phyloP scores from a whole-genome alignment of 2,113 vertebrate species.

The Saccopteryx leptura region DNA sequence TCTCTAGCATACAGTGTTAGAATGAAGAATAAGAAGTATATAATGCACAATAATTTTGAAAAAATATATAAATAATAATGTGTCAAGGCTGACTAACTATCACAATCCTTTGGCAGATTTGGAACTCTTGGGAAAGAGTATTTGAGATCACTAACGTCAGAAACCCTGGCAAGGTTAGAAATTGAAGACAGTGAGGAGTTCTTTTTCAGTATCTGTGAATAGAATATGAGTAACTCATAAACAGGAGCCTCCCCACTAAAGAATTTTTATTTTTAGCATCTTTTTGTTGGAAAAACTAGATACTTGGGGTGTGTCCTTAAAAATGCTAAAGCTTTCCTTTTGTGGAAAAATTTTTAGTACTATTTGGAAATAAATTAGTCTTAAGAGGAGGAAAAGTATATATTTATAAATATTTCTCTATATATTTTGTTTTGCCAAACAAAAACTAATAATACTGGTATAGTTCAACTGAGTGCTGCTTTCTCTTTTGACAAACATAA shows the following conservation, averaged over 20 bases:
- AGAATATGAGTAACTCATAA: neutral
- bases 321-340: neutral
- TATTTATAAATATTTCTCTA: neutral
- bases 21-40: neutral
- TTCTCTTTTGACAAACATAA: neutral
- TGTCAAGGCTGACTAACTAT: neutral
- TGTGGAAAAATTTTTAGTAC: neutral
- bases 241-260: slow-evolving; percentile 56
- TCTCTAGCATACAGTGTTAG: neutral
- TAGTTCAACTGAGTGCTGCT: neutral
- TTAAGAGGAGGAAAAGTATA: neutral
- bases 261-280: slow-evolving; percentile 63
- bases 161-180: neutral
- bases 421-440: neutral
- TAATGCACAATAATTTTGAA: neutral
- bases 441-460: neutral
- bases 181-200: neutral
- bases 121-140: neutral
- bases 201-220: neutral
- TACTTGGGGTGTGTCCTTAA: neutral
- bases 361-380: slow-evolving; percentile 46
- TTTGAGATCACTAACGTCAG: neutral
- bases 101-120: neutral
- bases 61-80: neutral
- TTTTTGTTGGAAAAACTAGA: slow-evolving; percentile 35